A percentile compares a stretch with the other conserved stretches of the same genome.
Evolutionary conservation across 2,797 vertebrate species (phyloP).

Genomic region (Tapirus indicus): DNA sequence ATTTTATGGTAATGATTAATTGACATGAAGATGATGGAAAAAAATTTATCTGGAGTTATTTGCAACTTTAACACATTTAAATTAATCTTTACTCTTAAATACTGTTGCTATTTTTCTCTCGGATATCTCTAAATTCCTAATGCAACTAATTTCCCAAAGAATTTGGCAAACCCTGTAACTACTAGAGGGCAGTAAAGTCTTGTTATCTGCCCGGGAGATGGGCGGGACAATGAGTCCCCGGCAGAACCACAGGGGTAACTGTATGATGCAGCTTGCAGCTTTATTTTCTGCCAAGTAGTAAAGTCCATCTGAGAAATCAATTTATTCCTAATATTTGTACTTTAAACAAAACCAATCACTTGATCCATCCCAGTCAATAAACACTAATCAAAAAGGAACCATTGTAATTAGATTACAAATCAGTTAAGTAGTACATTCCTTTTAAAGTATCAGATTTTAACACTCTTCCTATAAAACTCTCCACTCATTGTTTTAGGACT

Average conservation of each 20-base stretch:
- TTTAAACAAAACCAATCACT: constrained; percentile 64
- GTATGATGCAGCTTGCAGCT: constrained; percentile 77
- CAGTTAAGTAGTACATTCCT: background rate
- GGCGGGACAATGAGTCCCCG: constrained; percentile 81
- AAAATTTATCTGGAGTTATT: background rate
- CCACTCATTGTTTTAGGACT: background rate
- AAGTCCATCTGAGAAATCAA: constrained; percentile 78
- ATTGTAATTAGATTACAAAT: constrained; percentile 57
- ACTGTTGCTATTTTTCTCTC: background rate
- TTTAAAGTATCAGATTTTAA: constrained; percentile 43
- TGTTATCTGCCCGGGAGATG: constrained; percentile 73
- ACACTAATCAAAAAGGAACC: constrained; percentile 55
- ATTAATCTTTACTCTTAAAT: constrained; percentile 19
- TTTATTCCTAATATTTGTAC: constrained; percentile 59
- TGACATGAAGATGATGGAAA: background rate
- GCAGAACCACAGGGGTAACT: constrained; percentile 77
- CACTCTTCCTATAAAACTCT: background rate
- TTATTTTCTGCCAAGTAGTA: constrained; percentile 76
- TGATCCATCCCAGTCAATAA: constrained; percentile 50
- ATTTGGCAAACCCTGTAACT: constrained; percentile 77
- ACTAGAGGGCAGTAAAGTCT: constrained; percentile 87
- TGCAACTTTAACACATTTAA: constrained; percentile 27
- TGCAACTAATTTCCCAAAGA: constrained; percentile 50
- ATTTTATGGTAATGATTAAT: background rate
- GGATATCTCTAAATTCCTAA: background rate